Evolutionary conservation across 2,888 invertebrate genomes (phyloP), one percentile per base, ranked within the genome.

Genomic region (Odontocerum albicorne): DNA sequence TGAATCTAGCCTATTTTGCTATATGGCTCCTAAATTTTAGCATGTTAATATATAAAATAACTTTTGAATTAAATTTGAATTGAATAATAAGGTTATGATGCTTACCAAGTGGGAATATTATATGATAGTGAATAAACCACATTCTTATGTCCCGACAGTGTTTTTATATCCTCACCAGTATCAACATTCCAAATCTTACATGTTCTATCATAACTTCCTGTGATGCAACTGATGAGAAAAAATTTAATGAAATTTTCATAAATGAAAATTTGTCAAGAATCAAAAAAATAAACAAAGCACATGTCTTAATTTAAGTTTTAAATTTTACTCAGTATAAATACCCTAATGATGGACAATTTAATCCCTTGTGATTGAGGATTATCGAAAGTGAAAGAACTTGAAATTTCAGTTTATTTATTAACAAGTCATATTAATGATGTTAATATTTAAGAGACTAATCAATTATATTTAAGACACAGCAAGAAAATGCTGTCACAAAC

Each of bases 181-280:
- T 84, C 82, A 58, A 88, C 85, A 70, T 87, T 81, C 85, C 90
- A 90, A 50, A 92, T 77, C 70, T 88, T 88, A 71, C 91, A 91
- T 13, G 90, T 90, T 62, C 91, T 79, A 70, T 92, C 92, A 68
- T 91, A 92, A 70, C 91, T 91, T 62, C 90, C 90, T 1, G 91
- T 86, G 59, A 90, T 72, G 69, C 89, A 90, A 67, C 88, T 89
- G 65, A 32, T 63, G n/a, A n/a, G n/a, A n/a, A n/a, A n/a, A n/a
- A n/a, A n/a, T n/a, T n/a, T n/a, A n/a, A n/a, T 62, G 46, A 52
- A 46, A 33, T 42, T 12, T 12, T 13, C 15, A n/a, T 35, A 35
- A 35, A 10, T 35, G 7, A 35, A 35, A 7, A 2, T 35, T 35
- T 15, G 10, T 35, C 1, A 35, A 12, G 15, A n/a, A 3, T 12